Evolutionary conservation across 35 echinoderm and acorn worm species (phyloP).

Genomic region (Apostichopus parvimensis): DNA sequence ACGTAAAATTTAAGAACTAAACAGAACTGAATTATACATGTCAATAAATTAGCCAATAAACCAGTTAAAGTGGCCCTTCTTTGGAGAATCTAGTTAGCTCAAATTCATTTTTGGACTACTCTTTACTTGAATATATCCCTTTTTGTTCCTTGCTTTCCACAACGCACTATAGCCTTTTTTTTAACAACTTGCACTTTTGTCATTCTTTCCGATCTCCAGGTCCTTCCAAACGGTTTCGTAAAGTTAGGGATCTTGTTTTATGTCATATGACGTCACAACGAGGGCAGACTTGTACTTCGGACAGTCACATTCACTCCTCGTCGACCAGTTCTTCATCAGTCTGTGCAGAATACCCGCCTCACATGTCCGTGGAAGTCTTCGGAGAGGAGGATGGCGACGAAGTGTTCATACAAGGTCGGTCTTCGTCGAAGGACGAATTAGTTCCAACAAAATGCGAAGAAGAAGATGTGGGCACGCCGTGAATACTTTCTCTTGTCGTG

Average conservation of each 20-base stretch:
- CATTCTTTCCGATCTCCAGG: slow-evolving; percentile 50
- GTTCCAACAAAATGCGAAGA: slow-evolving; percentile 45
- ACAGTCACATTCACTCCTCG: slow-evolving; percentile 74
- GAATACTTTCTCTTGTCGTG: neutral
- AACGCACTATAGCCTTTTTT: too few relatives aligned
- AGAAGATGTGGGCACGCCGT: neutral
- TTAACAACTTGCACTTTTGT: neutral
- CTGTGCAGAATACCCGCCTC: slow-evolving; percentile 51
- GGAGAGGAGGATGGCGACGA: slow-evolving; percentile 84
- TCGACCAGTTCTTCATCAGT: slow-evolving; percentile 59
- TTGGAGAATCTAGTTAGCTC: too few relatives aligned
- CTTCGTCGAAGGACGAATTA: slow-evolving; percentile 57
- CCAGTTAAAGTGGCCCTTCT: too few relatives aligned
- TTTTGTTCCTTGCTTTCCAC: too few relatives aligned
- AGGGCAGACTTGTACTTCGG: slow-evolving; percentile 69
- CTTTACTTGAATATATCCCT: too few relatives aligned
- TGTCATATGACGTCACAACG: slow-evolving; percentile 74
- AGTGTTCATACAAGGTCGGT: slow-evolving; percentile 70
- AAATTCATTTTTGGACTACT: too few relatives aligned
- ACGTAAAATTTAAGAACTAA: too few relatives aligned
- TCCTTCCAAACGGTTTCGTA: slow-evolving; percentile 78
- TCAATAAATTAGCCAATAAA: too few relatives aligned
- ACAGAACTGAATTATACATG: too few relatives aligned
- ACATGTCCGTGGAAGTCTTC: slow-evolving; percentile 64
- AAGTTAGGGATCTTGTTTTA: slow-evolving; percentile 76